Conservation (phyloP, 1,140 invertebrate species). For the Drosophila suzukii region DNA sequence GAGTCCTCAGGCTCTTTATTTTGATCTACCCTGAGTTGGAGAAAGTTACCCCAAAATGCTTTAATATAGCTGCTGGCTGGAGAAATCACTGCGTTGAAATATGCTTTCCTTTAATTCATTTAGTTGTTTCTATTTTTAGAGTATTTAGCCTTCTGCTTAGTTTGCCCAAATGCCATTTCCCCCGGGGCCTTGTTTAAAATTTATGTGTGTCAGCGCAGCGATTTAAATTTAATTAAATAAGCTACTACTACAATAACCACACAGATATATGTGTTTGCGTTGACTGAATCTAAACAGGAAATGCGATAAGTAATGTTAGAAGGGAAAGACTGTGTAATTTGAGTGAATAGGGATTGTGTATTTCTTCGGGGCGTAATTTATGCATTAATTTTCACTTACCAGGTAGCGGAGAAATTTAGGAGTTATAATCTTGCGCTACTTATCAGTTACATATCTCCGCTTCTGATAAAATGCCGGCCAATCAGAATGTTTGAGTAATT, state of each 20-base stretch:
- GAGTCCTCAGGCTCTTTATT: neutral
- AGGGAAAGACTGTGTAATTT: conserved; percentile 12
- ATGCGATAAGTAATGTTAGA: conserved; percentile 73
- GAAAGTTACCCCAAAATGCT: neutral
- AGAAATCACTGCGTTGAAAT: neutral
- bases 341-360: conserved; percentile 6
- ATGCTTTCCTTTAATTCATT: neutral
- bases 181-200: conserved; percentile 53
- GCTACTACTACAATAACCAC: conserved; percentile 9
- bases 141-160: neutral
- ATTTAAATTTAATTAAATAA: conserved; percentile 80
- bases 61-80: neutral
- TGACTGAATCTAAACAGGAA: conserved; percentile 64
- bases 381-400: conserved; percentile 71
- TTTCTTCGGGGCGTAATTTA: conserved; percentile 69
- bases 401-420: conserved; percentile 18
- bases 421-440: conserved; percentile 10
- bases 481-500: conserved; percentile 73
- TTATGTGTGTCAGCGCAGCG: conserved; percentile 66
- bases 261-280: conserved; percentile 11
- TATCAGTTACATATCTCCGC: conserved; percentile 41
- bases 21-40: neutral
- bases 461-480: conserved; percentile 59
- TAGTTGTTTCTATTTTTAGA: neutral
- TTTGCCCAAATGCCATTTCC: neutral